Base-by-base conservation (phyloP, 2,113 vertebrate genomes). In the Phyllopteryx taeniolatus region DNA sequence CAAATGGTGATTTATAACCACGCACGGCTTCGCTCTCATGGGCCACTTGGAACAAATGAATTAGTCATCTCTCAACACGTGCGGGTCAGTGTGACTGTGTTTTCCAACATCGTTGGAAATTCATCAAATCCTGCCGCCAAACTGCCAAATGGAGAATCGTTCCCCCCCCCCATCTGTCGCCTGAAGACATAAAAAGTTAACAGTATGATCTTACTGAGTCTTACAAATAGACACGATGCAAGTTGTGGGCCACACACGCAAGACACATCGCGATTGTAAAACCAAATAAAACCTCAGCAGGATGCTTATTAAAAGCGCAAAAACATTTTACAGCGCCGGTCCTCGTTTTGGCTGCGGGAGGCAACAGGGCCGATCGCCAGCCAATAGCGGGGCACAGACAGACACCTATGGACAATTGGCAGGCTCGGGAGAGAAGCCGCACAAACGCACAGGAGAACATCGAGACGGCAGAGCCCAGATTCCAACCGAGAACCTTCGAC, bases 1-100 rank as follows among this genome's bases (percentile, higher is more conserved):
- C 59, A 8, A 15, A 15, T 8, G 15, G 59, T 17, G 59, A 19
- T 61, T 61, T 61, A 61, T 61, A 33, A 60, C 5, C 31, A 6
- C 31, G 31, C 57, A 8, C 53, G 9, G 59, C 31, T 35, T 61
- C 31, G 17, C 31, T 61, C 33, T 61, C 15, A 35, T 15, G 15
- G 59, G 15, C 59, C 59, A 35, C 59, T 61, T 61, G 59, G 15
- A 61, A 61, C 59, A 61, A 61, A 61, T 61, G 59, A 61, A 61
- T 61, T 17, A 15, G 57, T 60, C 57, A 33, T 60, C 57, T 60
- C 54, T 57, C n/a, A 31, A 60, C 59, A 35, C 59, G 33, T 19
- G 14, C 59, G 17, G 59, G 59, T 61, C 59, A 61, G 59, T 35
- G 31, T 61, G 59, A 35, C 59, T 35, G 31, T 35, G 59, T 35